These are phyloP conservation scores for Apis florea DNA, from an alignment of 1,140 invertebrate genomes.

Conservation along the genomic window DNA sequence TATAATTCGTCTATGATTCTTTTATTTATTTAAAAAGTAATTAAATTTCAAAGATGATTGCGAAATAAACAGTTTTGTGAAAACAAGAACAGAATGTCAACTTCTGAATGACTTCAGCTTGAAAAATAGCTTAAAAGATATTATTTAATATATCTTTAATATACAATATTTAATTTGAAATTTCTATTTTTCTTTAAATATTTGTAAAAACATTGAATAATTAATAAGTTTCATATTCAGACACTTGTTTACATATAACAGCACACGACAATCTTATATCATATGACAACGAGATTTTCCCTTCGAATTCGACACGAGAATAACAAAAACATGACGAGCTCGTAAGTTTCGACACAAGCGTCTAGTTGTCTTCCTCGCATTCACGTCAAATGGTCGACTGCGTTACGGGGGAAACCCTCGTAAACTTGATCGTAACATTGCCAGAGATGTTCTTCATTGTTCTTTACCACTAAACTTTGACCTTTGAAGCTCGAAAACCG, in stretches of 20 bases:
- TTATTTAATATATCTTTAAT: no score
- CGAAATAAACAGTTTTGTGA: neutral
- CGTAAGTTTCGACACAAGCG: neutral
- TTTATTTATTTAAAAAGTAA: neutral
- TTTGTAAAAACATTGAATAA: no score
- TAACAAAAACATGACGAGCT: neutral
- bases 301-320: neutral
- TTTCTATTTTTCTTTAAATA: no score
- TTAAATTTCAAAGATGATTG: neutral
- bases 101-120: no score
- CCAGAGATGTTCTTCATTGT: neutral
- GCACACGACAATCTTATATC: no score
- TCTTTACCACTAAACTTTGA: constrained; percentile 6
- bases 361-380: neutral
- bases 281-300: no score
- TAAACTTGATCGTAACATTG: constrained; percentile 30
- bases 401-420: neutral
- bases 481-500: neutral
- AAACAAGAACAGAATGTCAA: neutral
- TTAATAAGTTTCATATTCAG: no score
- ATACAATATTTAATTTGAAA: no score
- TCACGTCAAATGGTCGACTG: neutral
- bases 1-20: neutral
- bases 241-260: no score
- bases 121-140: no score